These are phyloP conservation scores for Hyles euphorbiae DNA, from an alignment of 1,140 invertebrate genomes.

Conservation along the genomic window DNA sequence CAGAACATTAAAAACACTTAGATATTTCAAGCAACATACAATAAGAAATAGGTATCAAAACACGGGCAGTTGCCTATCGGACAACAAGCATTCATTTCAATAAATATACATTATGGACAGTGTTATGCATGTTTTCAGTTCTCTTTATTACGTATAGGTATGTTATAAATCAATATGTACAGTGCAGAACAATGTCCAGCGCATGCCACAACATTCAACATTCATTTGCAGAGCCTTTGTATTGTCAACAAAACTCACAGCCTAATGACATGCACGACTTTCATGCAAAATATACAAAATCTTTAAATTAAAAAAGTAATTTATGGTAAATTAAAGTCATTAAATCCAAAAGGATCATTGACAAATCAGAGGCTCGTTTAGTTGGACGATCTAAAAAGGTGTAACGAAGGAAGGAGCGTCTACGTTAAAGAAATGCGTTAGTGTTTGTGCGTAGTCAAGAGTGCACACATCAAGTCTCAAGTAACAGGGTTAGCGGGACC, in stretches of 20 bases:
- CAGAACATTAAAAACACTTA: no score
- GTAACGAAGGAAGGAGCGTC: constrained; percentile 71
- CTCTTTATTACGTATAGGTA: constrained; percentile 6
- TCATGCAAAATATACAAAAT: no score
- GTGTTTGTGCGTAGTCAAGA: constrained; percentile 58
- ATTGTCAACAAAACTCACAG: constrained; percentile 33
- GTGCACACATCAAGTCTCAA: constrained; percentile 61
- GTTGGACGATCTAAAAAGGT: constrained; percentile 75
- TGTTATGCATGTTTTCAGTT: constrained; percentile 1
- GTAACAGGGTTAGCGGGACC: constrained; percentile 32
- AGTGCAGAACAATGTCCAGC: constrained; percentile 50
- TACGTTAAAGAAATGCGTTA: constrained; percentile 49
- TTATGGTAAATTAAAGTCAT: constrained; percentile 33
- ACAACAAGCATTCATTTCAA: no score
- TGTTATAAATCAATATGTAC: constrained; percentile 5
- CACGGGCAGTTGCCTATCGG: neutral
- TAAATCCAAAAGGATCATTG: constrained; percentile 17
- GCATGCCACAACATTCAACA: constrained; percentile 59
- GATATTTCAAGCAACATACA: no score
- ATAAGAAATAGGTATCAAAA: neutral
- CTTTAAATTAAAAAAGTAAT: no score
- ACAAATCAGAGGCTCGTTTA: constrained; percentile 48
- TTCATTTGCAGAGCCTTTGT: constrained; percentile 32
- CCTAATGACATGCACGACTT: no score
- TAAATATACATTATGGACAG: constrained; percentile 1